Evolutionary conservation across 1,140 invertebrate genomes (phyloP), one percentile per base, ranked within the genome.

Genomic region (Drosophila murphyi): DNA sequence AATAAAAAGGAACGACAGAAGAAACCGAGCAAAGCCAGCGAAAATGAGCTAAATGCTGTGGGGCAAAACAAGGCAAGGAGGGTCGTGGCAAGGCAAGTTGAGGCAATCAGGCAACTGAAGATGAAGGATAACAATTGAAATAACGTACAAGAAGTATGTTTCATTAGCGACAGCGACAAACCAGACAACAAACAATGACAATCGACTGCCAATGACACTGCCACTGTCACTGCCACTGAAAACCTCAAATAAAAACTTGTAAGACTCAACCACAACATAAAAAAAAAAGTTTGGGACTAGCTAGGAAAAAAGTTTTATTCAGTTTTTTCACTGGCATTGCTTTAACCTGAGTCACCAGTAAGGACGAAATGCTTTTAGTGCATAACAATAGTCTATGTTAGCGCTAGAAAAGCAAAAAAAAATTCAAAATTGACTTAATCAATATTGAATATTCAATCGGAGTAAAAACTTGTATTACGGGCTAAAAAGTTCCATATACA

Each of bases 101-200:
- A 76, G 60, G 64, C 62, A 71, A 80, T 60, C 57, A 60, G 12
- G 31, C 57, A 60, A 32, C n/a, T 48, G 29, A 60, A 60, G 45
- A 60, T 48, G 57, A 60, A 47, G 45, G 65, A 78, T 72, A 78
- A 57, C 82, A 87, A 82, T 82, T 82, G 73, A 88, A 88, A 88
- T 83, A 83, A 83, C 82, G 80, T 77, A 78, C 64, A 71, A 68
- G 72, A 89, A 87, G 72, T 89, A 87, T 87, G 85, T 87, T 87
- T 87, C 85, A 87, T 87, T 87, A 89, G 85, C 80, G 79, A 63
- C 78, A 82, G 63, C 63, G 63, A 71, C 82, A 71, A 87, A 75
- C 69, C 82, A 81, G 82, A 87, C 78, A 87, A 78, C 82, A 86
- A 70, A 69, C 69, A 80, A 72, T 51, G 59, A 68, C 82, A 78